Conservation (phyloP, 2,113 vertebrate genomes). For the Oreochromis aureus region DNA sequence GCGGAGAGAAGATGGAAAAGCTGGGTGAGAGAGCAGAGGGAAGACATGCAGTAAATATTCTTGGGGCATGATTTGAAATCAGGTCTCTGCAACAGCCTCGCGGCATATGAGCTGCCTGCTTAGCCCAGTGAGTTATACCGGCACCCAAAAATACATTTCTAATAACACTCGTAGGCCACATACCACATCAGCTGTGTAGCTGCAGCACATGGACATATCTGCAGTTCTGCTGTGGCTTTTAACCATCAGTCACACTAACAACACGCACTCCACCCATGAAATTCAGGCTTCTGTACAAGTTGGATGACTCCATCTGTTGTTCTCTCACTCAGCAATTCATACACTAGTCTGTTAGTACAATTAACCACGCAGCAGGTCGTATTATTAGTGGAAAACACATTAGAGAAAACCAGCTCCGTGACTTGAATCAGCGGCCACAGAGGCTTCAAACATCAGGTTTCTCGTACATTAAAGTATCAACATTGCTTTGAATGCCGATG, state of each 20-base stretch:
- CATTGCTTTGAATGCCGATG: background rate
- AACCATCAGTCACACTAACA: background rate
- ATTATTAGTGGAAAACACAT: background rate
- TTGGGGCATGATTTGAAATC: background rate
- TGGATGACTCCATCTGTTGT: background rate
- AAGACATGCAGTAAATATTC: background rate
- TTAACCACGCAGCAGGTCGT: background rate
- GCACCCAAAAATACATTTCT: background rate
- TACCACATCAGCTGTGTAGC: background rate
- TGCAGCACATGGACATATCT: background rate
- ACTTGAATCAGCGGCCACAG: background rate
- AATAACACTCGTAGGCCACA: background rate
- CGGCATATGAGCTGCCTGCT: background rate
- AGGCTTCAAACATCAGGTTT: background rate
- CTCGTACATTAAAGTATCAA: fast-evolving
- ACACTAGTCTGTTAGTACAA: background rate
- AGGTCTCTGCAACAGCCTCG: background rate
- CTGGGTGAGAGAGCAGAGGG: background rate
- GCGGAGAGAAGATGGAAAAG: background rate
- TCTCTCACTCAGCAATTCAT: background rate
- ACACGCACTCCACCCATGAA: background rate
- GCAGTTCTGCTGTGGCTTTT: background rate
- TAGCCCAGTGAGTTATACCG: background rate
- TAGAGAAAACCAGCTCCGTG: background rate
- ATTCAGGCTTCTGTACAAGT: background rate